Base-by-base conservation (phyloP, 2,113 vertebrate species). In the Rissa tridactyla region DNA sequence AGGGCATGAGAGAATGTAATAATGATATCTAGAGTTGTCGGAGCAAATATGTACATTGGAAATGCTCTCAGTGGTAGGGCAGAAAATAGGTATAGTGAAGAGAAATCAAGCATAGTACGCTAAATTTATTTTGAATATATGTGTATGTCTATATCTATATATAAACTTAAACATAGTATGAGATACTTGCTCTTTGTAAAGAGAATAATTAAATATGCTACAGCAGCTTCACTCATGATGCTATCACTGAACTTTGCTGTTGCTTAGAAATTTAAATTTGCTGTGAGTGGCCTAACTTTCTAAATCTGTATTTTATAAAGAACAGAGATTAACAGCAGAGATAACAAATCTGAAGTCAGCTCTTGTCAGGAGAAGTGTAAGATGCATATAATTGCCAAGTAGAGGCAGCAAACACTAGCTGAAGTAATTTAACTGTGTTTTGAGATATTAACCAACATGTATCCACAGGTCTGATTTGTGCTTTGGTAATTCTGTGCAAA, bases 261-360 rank as follows among this genome's bases (percentile, higher is more conserved):
- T 90, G 68, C 60, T 87, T 72, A 68, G 40, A 70, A 96, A 90
- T 83, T 80, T 62, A 88, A 90, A 97, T 93, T 88, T 94, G 46
- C 89, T 96, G 86, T 78, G 64, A 55, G 65, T 85, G 88, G 64
- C 55, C 64, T 68, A 80, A 64, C 68, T 79, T 88, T 93, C 46
- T 60, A 79, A 61, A 75, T 58, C 60, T 81, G 1, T 86, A 18
- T 92, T 87, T 88, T 77, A 44, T 40, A 32, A 72, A 54, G 46
- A 88, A 46, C 66, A 88, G 66, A 88, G 64, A 82, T 82, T 79
- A 80, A 68, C 13, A 80, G 32, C 69, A 75, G 46, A 76, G 40
- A 49, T 30, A 83, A 84, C 30, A 82, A 91, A 78, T 81, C n/a
- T 78, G 32, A 78, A 85, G 18, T 85, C 49, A 44, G 26, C 6